These are phyloP conservation scores for Drosophila picticornis DNA, from an alignment of 2,888 invertebrate genomes.

Conservation along the genomic window DNA sequence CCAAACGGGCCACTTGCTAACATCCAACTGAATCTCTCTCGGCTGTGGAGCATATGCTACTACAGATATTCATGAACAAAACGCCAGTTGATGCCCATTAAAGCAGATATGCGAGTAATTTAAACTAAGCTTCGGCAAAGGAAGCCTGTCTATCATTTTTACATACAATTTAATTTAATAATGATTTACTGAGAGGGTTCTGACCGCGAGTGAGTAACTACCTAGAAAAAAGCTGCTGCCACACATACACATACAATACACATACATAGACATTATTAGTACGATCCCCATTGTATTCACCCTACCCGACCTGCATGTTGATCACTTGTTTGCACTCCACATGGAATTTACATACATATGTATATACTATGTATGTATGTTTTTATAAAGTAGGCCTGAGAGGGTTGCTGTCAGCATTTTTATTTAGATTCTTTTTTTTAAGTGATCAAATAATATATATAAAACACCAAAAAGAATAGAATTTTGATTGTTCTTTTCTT, in stretches of 20 bases:
- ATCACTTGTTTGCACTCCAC: constrained; percentile 32
- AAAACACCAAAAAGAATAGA: background rate
- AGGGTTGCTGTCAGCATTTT: constrained; percentile 25
- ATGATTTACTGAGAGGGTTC: constrained; percentile 74
- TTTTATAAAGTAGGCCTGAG: constrained; percentile 16
- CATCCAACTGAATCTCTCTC: constrained; percentile 60
- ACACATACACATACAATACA: background rate
- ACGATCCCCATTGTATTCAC: constrained; percentile 33
- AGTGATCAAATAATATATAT: constrained; percentile 4
- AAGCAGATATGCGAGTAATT: constrained; percentile 49
- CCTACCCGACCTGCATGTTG: constrained; percentile 38
- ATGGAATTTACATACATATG: background rate
- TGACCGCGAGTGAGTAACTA: constrained; percentile 22
- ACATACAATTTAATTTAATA: constrained; percentile 79
- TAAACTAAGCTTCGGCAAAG: constrained; percentile 47
- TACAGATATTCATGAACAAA: constrained; percentile 31
- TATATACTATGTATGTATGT: constrained; percentile 1
- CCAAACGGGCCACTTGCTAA: constrained; percentile 57
- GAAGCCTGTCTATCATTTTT: constrained; percentile 55
- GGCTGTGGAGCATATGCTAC: constrained; percentile 11
- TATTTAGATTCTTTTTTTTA: background rate
- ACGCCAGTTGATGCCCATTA: constrained; percentile 47
- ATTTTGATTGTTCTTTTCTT: background rate
- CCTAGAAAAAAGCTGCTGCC: constrained; percentile 23
- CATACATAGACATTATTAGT: constrained; percentile 5